phyloP scores from a whole-genome alignment of 2,888 invertebrate genomes.

The Carabus problematicus region DNA sequence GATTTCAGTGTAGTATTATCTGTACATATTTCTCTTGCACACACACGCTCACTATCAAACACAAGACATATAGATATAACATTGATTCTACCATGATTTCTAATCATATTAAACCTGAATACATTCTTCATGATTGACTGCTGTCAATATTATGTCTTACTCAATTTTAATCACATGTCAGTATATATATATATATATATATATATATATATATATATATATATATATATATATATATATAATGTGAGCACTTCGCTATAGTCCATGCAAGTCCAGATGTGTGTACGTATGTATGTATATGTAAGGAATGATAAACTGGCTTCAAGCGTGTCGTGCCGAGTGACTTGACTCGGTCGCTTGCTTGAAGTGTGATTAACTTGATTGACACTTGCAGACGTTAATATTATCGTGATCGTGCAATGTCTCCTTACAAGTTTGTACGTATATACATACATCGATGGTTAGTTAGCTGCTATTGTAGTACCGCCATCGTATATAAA shows the following conservation, averaged over 20 bases:
- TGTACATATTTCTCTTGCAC: too few species aligned
- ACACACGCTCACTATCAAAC: too few species aligned
- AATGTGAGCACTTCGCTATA: background rate
- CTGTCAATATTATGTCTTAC: background rate
- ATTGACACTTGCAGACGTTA: background rate
- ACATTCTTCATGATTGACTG: background rate
- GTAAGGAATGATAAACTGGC: too few species aligned
- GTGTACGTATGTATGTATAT: background rate
- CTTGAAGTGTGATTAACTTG: conserved; percentile 35
- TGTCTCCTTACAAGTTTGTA: background rate
- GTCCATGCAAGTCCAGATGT: background rate
- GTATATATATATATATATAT: conserved; percentile 10
- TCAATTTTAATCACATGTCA: background rate
- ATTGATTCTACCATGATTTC: background rate
- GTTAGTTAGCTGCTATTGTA: too few species aligned
- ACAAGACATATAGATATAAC: background rate
- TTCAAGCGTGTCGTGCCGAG: too few species aligned
- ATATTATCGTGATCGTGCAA: too few species aligned
- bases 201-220: conserved; percentile 11
- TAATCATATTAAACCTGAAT: too few species aligned
- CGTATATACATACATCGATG: conserved; percentile 1
- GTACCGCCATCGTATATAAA: too few species aligned
- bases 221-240: conserved; percentile 12
- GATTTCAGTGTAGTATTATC: background rate
- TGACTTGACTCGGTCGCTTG: conserved; percentile 10